A percentile compares a stretch with the other conserved stretches of the same genome.
Evolutionary conservation across 2,888 invertebrate genomes (phyloP).

Genomic region (Torymus auratus): DNA sequence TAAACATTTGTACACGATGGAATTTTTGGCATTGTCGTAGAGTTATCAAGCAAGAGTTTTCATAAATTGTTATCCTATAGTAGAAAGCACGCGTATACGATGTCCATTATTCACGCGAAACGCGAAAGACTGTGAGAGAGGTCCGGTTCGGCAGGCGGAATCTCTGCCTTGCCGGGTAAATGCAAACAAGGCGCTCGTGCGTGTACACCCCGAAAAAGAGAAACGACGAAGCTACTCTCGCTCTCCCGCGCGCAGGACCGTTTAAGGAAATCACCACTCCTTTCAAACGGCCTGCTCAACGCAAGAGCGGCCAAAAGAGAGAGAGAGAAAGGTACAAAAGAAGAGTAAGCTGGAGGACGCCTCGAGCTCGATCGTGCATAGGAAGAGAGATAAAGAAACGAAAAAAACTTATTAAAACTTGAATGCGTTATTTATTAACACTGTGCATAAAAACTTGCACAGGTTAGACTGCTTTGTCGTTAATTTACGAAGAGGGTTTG

Average conservation of each 20-base stretch:
- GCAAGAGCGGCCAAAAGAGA: not conserved
- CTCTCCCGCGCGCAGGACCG: slow-evolving; percentile 8
- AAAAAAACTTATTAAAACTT: slow-evolving; percentile 2
- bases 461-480: no score
- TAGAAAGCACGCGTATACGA: no score
- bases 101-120: no score
- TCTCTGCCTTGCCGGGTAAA: slow-evolving; percentile 44
- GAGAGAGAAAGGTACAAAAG: slow-evolving; percentile 2
- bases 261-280: slow-evolving; percentile 44
- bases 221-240: slow-evolving; percentile 4
- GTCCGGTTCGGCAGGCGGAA: slow-evolving; percentile 16
- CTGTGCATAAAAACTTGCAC: not conserved
- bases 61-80: no score
- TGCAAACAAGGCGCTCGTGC: not conserved
- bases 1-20: no score
- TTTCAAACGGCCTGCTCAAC: not conserved
- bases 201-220: slow-evolving; percentile 26
- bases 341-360: not conserved
- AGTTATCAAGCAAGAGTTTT: no score
- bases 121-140: no score
- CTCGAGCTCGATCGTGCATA: not conserved
- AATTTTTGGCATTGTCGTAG: no score
- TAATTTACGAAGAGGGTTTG: no score
- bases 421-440: not conserved
- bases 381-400: not conserved